Conservation (phyloP, 1,140 invertebrate genomes). For the Cherax destructor region DNA sequence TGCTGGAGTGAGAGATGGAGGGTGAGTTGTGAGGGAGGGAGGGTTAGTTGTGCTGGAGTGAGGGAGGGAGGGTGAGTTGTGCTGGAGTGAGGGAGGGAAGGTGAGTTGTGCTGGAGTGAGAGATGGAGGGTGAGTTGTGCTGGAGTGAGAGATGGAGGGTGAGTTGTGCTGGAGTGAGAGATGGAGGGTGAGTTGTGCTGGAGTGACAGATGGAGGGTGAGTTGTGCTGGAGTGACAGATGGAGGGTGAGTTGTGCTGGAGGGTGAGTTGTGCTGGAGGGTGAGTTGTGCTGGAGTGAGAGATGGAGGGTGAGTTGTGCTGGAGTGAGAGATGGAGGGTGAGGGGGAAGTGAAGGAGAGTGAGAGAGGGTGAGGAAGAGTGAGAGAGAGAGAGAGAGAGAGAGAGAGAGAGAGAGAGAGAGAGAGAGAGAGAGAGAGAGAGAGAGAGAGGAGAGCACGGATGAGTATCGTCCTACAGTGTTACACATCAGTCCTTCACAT, state of each 20-base stretch:
- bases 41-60: background rate
- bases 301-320: background rate
- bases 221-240: background rate
- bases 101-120: background rate
- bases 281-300: background rate
- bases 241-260: background rate
- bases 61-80: background rate
- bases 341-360: background rate
- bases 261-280: background rate
- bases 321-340: background rate
- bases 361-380: background rate
- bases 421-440: background rate
- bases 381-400: slow-evolving; percentile 4
- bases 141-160: background rate
- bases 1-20: no score
- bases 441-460: no score
- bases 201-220: background rate
- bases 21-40: background rate
- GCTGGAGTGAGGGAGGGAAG: background rate
- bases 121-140: background rate
- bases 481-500: no score
- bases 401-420: background rate
- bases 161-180: background rate
- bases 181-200: background rate
- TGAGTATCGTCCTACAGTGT: no score